These are phyloP conservation scores for Himalopsyche anomala DNA, from an alignment of 2,888 invertebrate species.

Conservation along the genomic window DNA sequence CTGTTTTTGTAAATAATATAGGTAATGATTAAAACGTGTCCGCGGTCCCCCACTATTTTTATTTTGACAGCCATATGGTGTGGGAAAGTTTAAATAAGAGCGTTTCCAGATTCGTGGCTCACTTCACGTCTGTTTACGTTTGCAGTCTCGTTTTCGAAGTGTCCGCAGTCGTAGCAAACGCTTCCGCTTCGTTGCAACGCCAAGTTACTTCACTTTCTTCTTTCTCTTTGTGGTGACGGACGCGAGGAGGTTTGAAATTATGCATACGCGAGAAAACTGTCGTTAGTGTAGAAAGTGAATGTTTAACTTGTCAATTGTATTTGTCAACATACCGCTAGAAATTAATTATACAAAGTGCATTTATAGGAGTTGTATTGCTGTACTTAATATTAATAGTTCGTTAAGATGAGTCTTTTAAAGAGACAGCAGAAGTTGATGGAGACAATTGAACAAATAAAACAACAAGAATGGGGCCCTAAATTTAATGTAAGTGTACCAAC, in stretches of 20 bases:
- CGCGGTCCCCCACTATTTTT: conserved; percentile 27
- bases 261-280: conserved; percentile 32
- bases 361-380: neutral
- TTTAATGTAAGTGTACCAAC: conserved; percentile 67
- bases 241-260: neutral
- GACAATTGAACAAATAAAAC: conserved; percentile 74
- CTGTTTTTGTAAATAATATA: neutral
- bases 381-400: neutral
- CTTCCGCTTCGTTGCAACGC: neutral
- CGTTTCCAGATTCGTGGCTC: conserved; percentile 37
- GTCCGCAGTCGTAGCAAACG: conserved; percentile 26
- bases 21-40: conserved; percentile 8
- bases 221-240: conserved; percentile 42
- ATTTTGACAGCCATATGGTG: conserved; percentile 46
- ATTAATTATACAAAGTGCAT: neutral
- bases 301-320: neutral
- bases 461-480: conserved; percentile 72
- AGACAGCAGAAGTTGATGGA: conserved; percentile 74
- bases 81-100: conserved; percentile 63
- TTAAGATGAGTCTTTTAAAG: conserved; percentile 73
- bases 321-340: neutral
- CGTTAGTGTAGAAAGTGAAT: conserved; percentile 34
- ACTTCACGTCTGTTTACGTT: conserved; percentile 51
- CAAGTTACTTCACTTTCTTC: conserved; percentile 53
- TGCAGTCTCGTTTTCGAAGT: neutral